Base-by-base conservation (phyloP, 2,113 vertebrate genomes). In the Tragelaphus strepsiceros region DNA sequence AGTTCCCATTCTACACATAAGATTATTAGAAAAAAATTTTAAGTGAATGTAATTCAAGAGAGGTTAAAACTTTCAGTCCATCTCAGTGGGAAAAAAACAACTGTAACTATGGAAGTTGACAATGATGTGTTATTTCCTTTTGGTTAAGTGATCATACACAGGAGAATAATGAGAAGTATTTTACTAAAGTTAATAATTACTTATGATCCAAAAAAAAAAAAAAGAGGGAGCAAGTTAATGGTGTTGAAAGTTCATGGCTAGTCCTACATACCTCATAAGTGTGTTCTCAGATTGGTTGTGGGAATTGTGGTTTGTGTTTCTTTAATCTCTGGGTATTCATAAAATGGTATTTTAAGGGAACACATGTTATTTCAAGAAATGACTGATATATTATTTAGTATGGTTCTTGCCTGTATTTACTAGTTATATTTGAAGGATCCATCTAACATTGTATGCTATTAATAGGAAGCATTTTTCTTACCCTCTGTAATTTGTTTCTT, bases 311-410 rank as follows among this genome's bases (percentile, higher is more conserved):
- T 98, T 98, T 98, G 98, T 96, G 39, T 96, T 98, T 80, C 94
- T 97, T 98, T 91, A 49, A 88, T 98, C 98, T 98, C 97, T 90
- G 91, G 96, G 83, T 97, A 96, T 98, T 98, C 96, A 97, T 98
- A 97, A 98, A 98, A 97, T 39, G 51, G 4, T 67, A 71, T 94
- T 98, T 98, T 96, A 97, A 98, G 78, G 92, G 58, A 98, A 53
- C 12, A 97, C 35, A 98, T 98, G 90, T 87, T 97, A 97, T 98
- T 98, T 98, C 94, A 97, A 98, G 97, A 96, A 64, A 28, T 61
- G 0, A 97, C 84, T 96, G 59, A 90, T 96, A 97, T 3, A 64
- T 92, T 93, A 90, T 93, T 96, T 97, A 95, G 28, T 6, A 58
- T 53, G 74, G 78, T 30, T 98, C 61, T 64, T 96, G 86, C 39